phyloP scores from a whole-genome alignment of 2,888 invertebrate genomes.

The Heliconius sara region DNA sequence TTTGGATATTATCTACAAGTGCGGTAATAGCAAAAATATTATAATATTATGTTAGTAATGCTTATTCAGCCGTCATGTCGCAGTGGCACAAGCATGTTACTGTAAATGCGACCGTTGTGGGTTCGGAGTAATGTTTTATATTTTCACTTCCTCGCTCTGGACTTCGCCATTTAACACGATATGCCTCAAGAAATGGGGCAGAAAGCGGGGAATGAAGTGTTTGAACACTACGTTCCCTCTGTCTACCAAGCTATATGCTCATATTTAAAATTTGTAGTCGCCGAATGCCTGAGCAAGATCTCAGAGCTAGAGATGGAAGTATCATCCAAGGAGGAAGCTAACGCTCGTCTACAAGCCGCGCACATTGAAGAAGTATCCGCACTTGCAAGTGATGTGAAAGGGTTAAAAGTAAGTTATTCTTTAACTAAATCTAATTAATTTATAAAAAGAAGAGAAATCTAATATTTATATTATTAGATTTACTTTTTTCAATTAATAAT shows the following conservation, averaged over 20 bases:
- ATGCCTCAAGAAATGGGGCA: too few species aligned
- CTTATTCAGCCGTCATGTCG: background rate
- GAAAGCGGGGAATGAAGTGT: too few species aligned
- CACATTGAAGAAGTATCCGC: constrained; percentile 76
- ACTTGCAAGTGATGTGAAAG: constrained; percentile 75
- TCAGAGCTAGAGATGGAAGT: constrained; percentile 84
- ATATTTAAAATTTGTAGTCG: constrained; percentile 71
- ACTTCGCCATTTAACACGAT: too few species aligned
- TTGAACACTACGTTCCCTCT: too few species aligned
- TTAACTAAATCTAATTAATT: background rate
- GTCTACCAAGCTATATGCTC: background rate
- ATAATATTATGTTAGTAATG: background rate
- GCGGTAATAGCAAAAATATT: too few species aligned
- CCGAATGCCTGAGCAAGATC: constrained; percentile 83
- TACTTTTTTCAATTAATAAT: too few species aligned
- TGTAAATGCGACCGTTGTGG: too few species aligned
- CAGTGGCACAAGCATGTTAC: too few species aligned
- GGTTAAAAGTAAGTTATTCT: constrained; percentile 66
- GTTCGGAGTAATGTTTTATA: too few species aligned
- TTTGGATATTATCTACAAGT: background rate
- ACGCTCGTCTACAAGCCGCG: constrained; percentile 76
- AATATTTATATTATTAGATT: too few species aligned
- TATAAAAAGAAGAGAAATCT: too few species aligned
- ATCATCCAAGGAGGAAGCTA: constrained; percentile 79
- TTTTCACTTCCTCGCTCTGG: too few species aligned